A percentile compares a stretch with the other conserved stretches of the same genome.
Evolutionary conservation across 2,113 vertebrate genomes (phyloP).

Genomic region (Daubentonia madagascariensis): DNA sequence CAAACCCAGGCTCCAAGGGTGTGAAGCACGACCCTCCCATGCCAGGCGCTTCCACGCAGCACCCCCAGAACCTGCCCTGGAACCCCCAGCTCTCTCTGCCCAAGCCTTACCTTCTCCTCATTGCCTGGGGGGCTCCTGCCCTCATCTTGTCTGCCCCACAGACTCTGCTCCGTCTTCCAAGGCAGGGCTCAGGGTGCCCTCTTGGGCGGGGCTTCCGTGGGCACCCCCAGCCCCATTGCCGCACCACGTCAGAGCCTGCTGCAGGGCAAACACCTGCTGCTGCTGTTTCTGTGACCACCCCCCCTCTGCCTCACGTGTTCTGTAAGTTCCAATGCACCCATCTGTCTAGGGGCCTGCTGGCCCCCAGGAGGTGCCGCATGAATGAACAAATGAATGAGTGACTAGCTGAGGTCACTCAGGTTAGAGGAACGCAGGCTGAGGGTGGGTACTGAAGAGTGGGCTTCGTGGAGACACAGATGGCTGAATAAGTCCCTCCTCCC

Average conservation of each 20-base stretch:
- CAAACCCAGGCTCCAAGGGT: too few relatives aligned
- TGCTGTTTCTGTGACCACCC: not conserved
- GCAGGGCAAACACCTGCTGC: fast-evolving
- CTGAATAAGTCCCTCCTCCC: not conserved
- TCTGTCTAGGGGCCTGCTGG: not conserved
- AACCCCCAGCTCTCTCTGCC: fast-evolving
- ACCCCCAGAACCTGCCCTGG: not conserved
- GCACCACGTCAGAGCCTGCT: fast-evolving
- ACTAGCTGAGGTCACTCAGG: not conserved
- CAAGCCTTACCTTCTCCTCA: not conserved
- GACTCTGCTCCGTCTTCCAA: not conserved
- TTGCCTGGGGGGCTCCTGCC: not conserved
- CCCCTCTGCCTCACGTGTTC: not conserved
- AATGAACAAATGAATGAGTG: not conserved
- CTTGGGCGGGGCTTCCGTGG: too few relatives aligned
- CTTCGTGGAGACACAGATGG: not conserved
- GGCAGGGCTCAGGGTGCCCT: not conserved
- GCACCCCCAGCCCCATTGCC: too few relatives aligned
- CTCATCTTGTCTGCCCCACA: not conserved
- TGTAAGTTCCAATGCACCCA: not conserved
- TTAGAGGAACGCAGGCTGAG: not conserved
- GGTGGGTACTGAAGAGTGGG: not conserved
- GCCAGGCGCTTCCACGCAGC: not conserved
- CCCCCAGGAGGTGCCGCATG: not conserved
- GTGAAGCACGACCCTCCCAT: too few relatives aligned